Percentiles rank a stretch among this genome's conserved stretches.
These are phyloP conservation scores for Calonectris borealis DNA, from an alignment of 2,113 vertebrate genomes.

Conservation along the genomic window DNA sequence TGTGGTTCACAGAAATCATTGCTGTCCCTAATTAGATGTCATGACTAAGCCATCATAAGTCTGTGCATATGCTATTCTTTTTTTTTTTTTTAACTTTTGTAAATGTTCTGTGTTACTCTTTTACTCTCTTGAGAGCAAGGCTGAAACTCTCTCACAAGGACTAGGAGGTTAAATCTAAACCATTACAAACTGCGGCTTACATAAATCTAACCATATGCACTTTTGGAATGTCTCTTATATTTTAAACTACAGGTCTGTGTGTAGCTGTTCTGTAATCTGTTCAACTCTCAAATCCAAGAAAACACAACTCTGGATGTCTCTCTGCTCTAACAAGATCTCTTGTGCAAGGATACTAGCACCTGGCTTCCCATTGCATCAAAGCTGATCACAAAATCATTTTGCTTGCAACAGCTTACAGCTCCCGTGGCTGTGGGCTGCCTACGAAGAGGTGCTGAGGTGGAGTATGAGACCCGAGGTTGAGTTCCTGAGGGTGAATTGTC, in stretches of 20 bases:
- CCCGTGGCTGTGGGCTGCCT: neutral
- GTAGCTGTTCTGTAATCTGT: neutral
- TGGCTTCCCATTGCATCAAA: neutral
- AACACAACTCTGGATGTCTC: neutral
- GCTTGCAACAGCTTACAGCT: neutral
- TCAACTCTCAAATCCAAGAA: neutral
- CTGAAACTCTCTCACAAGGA: constrained; percentile 38
- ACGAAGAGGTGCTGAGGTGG: neutral
- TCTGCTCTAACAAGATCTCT: neutral
- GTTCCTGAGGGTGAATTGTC: neutral
- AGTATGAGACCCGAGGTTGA: neutral
- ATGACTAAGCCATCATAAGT: constrained; percentile 33
- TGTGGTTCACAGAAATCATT: constrained; percentile 39
- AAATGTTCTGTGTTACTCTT: neutral
- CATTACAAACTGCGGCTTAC: constrained; percentile 6
- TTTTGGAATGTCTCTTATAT: constrained; percentile 7
- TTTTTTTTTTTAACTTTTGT: neutral
- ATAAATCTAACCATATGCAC: constrained; percentile 42
- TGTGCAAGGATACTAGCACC: neutral
- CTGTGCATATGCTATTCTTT: neutral
- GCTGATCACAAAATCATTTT: neutral
- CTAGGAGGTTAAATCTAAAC: constrained; percentile 46
- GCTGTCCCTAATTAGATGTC: constrained; percentile 33
- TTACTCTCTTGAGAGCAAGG: constrained; percentile 3
- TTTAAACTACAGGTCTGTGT: neutral